Conservation (phyloP, 2,797 vertebrate genomes). For the Tiaroga cobitis region DNA sequence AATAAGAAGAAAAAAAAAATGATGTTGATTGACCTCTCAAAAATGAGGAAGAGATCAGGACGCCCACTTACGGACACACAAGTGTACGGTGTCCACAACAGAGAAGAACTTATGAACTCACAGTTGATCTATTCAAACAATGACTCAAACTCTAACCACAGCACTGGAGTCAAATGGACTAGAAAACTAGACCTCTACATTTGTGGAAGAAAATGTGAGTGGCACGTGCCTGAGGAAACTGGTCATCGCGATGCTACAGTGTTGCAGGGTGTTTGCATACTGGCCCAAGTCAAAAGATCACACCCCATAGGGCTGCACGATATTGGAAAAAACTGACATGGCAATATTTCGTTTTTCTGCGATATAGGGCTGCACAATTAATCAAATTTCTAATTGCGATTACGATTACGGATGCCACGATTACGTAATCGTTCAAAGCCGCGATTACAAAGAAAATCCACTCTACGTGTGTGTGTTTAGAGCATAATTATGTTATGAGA, state of each 20-base stretch:
- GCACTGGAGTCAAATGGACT: constrained; percentile 6
- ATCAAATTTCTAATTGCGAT: too few relatives aligned
- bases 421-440: too few relatives aligned
- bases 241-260: not conserved
- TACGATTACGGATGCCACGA: too few relatives aligned
- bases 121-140: constrained; percentile 24
- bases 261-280: not conserved
- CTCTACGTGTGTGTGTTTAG: too few relatives aligned
- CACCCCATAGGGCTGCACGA: too few relatives aligned
- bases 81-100: constrained; percentile 28
- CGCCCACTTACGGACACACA: constrained; percentile 45
- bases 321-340: too few relatives aligned
- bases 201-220: not conserved
- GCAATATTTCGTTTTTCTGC: too few relatives aligned
- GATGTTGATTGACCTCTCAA: constrained; percentile 43
- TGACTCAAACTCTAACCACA: constrained; percentile 27
- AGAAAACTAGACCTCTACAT: constrained; percentile 11
- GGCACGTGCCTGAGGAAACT: not conserved
- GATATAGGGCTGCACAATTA: too few relatives aligned
- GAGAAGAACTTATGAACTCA: constrained; percentile 23
- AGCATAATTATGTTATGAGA: too few relatives aligned
- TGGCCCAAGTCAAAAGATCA: not conserved
- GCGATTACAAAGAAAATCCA: too few relatives aligned
- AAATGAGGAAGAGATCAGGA: constrained; percentile 45
- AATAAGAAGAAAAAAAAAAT: constrained; percentile 33